Evolutionary conservation across 2,888 invertebrate genomes (phyloP), one percentile per base, ranked within the genome.

Genomic region (Apamea anceps): DNA sequence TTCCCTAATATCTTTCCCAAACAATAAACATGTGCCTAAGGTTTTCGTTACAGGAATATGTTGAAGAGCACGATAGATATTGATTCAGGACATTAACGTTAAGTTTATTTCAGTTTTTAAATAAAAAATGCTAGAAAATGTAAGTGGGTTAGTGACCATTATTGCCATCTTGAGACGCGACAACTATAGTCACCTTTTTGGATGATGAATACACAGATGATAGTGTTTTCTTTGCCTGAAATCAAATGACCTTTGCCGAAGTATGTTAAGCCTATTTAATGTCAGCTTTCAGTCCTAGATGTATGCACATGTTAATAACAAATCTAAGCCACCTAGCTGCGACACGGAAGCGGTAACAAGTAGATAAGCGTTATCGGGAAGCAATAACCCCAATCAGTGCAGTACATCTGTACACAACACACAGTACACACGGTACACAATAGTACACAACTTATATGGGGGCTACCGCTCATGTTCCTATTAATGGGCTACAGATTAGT

Each of bases 311-410:
- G 42, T n/a, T 28, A 51, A 12, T 8, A 32, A 65, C 74, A 72
- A 82, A 86, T 75, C 70, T 82, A 67, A 78, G 72, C 75, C 57
- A 67, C 48, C 78, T 72, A 32, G 68, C 79, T n/a, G 12, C 77
- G 21, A 88, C 80, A 78, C 82, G 88, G 88, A 86, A 87, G 73
- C 48, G 67, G 70, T 82, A 75, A 80, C 75, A 10, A 51, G 82
- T 18, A 79, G 87, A 87, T 87, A 87, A 87, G 79, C 70, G 79
- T 12, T 86, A 87, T 87, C 87, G 77, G 66, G 67, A 79, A 79
- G 67, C 82, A 77, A 82, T 87, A 84, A 88, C 86, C 87, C 82
- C 84, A 84, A 86, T 87, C 86, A 86, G 66, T 80, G 32, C 45
- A 80, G 63, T 81, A 83, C 75, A 80, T 87, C 68, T 71, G 67